Conservation (phyloP, 1,140 invertebrate species). For the Hetaerina americana region DNA sequence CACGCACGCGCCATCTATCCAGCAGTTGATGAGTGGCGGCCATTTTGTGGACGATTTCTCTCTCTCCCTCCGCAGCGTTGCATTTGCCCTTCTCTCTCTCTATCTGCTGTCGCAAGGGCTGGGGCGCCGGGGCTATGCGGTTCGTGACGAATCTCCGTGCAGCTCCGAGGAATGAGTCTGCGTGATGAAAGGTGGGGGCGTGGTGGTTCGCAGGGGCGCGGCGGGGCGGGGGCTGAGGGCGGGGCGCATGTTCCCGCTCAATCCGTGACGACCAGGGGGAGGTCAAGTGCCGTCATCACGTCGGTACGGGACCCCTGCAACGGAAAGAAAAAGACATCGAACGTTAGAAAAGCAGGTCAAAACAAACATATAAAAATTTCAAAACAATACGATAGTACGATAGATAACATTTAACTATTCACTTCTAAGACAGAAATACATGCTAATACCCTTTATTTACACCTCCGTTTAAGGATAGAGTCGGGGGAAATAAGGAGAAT, state of each 20-base stretch:
- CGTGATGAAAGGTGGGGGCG: not conserved
- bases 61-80: not conserved
- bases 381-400: too few species aligned
- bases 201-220: not conserved
- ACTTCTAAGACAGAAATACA: too few species aligned
- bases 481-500: too few species aligned
- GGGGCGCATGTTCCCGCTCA: not conserved
- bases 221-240: not conserved
- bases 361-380: too few species aligned
- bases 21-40: not conserved
- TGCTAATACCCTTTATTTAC: too few species aligned
- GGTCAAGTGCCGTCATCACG: not conserved
- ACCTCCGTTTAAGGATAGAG: too few species aligned
- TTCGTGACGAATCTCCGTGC: not conserved
- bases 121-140: not conserved
- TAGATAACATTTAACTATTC: too few species aligned
- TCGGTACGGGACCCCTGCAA: not conserved
- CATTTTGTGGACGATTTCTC: not conserved
- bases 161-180: not conserved
- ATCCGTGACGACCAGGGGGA: not conserved
- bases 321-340: too few species aligned
- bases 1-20: not conserved
- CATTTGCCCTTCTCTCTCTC: too few species aligned
- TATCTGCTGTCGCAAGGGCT: not conserved
- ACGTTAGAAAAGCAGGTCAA: too few species aligned